Evolutionary conservation across 2,888 invertebrate genomes (phyloP), one percentile per base, ranked within the genome.

Genomic region (Cetonia aurata): DNA sequence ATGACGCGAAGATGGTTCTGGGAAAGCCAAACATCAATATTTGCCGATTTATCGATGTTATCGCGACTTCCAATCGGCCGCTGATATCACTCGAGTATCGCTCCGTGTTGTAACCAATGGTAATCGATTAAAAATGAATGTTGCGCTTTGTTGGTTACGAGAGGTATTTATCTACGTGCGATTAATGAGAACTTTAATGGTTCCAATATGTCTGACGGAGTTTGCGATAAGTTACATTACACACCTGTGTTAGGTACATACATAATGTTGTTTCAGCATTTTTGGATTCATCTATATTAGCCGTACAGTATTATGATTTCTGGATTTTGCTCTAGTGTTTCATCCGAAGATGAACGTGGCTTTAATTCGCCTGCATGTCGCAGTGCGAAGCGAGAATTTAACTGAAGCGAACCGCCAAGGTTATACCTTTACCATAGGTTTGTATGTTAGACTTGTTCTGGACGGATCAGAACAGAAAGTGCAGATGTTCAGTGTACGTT

Each of bases 1-100:
- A 17, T 37, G 57, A 44, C 44, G 44, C 13, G 13, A 44, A 10
- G 44, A 13, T 31, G 19, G 41, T 57, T 57, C 57, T 17, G 12
- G 41, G 57, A 57, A 57, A n/a, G 41, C 15, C 15, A 37, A 57
- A 57, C 41, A 57, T 57, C 57, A 57, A 57, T 57, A 57, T 57
- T 57, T 57, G 57, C 3, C 12, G 13, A 37, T 37, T 37, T 37
- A 37, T 37, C 37, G 10, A 8, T 10, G 57, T 57, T 17, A 55
- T 55, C 42, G 41, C 13, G 13, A 41, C 57, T 10, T 15, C 57
- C 57, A 57, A 57, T 57, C 41, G 57, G 41, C 17, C 57, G 9
- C 8, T 15, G 13, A 12, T 41, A 41, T 57, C 57, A 17, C 15
- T 13, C 12, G 17, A 57, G 15, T 13, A 15, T 37, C 2, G 2